Evolutionary conservation across 2,113 vertebrate species (phyloP).

Genomic region (Boulengeromyrus knoepffleri): DNA sequence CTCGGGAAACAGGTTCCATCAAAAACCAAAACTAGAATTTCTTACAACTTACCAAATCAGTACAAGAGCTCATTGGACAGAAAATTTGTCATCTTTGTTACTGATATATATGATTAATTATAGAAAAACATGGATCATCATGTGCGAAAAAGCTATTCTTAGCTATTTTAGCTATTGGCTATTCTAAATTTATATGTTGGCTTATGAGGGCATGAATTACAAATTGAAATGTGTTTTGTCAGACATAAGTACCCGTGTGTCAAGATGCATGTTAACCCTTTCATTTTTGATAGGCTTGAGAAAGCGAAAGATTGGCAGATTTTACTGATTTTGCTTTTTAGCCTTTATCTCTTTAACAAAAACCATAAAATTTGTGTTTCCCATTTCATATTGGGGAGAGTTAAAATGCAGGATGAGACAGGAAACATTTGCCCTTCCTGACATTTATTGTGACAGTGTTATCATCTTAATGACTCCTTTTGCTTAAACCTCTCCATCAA

Average conservation of each 20-base stretch:
- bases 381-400: neutral
- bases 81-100: neutral
- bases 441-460: neutral
- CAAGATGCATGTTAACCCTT: neutral
- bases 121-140: neutral
- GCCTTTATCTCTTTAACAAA: neutral
- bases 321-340: neutral
- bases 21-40: neutral
- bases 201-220: neutral
- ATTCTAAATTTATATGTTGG: neutral
- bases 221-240: conserved; percentile 28
- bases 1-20: neutral
- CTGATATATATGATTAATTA: neutral
- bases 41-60: neutral
- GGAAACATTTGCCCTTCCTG: neutral
- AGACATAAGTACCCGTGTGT: neutral
- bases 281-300: neutral
- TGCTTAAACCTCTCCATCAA: neutral
- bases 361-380: neutral
- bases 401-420: neutral
- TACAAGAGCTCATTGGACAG: neutral
- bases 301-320: neutral
- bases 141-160: neutral
- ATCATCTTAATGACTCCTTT: neutral
- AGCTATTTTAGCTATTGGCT: neutral